Conservation (phyloP, 1,140 invertebrate genomes). For the Sarcophaga peregrina region DNA sequence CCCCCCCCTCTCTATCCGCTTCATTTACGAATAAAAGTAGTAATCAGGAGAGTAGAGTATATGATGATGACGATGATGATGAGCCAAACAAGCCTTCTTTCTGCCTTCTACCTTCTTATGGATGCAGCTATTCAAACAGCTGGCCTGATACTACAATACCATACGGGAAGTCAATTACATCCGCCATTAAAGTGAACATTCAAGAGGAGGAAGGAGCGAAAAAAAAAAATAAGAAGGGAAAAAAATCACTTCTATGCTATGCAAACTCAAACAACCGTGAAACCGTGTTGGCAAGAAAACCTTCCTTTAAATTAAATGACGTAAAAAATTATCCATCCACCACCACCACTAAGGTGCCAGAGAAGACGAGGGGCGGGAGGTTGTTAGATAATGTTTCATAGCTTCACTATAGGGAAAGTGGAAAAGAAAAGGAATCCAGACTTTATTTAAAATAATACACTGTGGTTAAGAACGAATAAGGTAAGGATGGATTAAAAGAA, state of each 20-base stretch:
- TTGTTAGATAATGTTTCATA: background rate
- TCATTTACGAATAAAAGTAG: too few species aligned
- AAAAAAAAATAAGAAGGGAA: too few species aligned
- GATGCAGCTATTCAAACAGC: background rate
- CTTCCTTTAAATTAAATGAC: conserved; percentile 1
- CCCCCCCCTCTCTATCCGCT: too few species aligned
- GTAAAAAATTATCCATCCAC: background rate
- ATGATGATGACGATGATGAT: too few species aligned
- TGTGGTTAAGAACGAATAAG: background rate
- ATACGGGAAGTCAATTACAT: conserved; percentile 40
- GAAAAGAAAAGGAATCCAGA: background rate
- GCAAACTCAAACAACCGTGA: too few species aligned
- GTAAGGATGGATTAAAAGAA: background rate
- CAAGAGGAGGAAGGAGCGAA: background rate
- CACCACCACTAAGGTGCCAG: background rate
- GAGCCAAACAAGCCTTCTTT: background rate
- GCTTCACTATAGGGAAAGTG: background rate
- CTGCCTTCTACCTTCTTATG: background rate
- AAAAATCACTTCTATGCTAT: too few species aligned
- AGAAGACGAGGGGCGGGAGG: background rate
- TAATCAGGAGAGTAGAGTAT: too few species aligned
- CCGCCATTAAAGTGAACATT: conserved; percentile 31
- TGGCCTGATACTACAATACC: conserved; percentile 12
- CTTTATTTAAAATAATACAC: background rate
- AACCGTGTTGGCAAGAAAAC: background rate